Evolutionary conservation across 2,888 invertebrate genomes (phyloP).

Genomic region (Zygogramma bicolorata): DNA sequence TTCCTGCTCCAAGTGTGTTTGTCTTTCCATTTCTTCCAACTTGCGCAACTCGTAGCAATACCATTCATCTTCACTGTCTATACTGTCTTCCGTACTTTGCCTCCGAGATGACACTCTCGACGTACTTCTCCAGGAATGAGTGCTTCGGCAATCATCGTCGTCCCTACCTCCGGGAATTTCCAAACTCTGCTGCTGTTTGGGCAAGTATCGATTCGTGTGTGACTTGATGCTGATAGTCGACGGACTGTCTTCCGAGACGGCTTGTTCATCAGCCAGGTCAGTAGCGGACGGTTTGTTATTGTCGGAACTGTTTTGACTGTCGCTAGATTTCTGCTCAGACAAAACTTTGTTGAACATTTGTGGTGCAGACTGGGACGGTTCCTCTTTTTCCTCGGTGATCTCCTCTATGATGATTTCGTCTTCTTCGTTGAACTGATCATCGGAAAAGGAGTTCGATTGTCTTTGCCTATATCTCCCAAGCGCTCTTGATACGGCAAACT

Average conservation of each 20-base stretch:
- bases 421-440: conserved; percentile 69
- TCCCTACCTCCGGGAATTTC: conserved; percentile 84
- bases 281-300: conserved; percentile 38
- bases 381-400: conserved; percentile 48
- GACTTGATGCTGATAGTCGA: conserved; percentile 74
- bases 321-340: conserved; percentile 59
- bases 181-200: conserved; percentile 81
- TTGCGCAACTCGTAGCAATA: conserved; percentile 90
- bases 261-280: conserved; percentile 67
- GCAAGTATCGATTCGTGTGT: conserved; percentile 72
- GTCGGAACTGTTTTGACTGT: conserved; percentile 57
- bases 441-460: conserved; percentile 78
- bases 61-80: conserved; percentile 94
- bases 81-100: conserved; percentile 93
- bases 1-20: conserved; percentile 75
- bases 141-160: conserved; percentile 88
- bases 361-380: conserved; percentile 34
- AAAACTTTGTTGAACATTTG: conserved; percentile 37
- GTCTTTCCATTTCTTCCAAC: conserved; percentile 87
- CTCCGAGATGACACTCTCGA: conserved; percentile 87
- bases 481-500: conserved; percentile 86
- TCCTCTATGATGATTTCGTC: conserved; percentile 57
- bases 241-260: conserved; percentile 75
- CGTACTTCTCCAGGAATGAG: conserved; percentile 88
- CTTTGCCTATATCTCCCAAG: conserved; percentile 83